Evolutionary conservation across 2,797 vertebrate genomes (phyloP), one percentile per base, ranked within the genome.

Genomic region (Perdix hodgsoniae): DNA sequence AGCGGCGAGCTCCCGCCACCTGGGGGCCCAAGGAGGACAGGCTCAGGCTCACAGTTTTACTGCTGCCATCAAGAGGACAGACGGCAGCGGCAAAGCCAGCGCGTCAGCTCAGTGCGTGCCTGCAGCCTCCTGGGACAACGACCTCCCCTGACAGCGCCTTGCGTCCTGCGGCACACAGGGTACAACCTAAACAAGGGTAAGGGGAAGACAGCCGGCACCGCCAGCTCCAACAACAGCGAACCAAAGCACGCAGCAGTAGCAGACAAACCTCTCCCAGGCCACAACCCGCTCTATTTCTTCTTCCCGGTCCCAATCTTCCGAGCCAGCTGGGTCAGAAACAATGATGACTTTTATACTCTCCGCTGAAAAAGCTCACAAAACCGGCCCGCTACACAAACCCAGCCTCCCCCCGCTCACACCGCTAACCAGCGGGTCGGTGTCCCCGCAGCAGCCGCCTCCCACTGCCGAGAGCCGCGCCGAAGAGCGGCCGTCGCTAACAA

Each of bases 261-360:
- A 56, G n/a, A n/a, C 26, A 40, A 72, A 1, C 35, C 23, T 22
- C 61, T 52, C 69, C 39, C 61, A 57, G 13, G 39, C 11, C 50
- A 16, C 24, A 61, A 22, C 18, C 35, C 1, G 1, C 35, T 5
- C 42, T 17, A 2, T 4, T 64, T 1, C 15, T 69, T 54, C 24
- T 15, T 44, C 66, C 44, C 67, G 24, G 44, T 57, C 35, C 27
- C 4, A 13, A 6, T 10, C 16, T 33, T 21, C 29, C n/a, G 9
- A 70, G 40, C 12, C 47, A 54, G 37, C 0, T 1, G 15, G 61
- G 31, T 59, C 0, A 9, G 23, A 72, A 91, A 75, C 13, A 67
- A 40, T 2, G 10, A 65, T 1, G 1, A 70, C 29, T 61, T 74
- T 35, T 14, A 17, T 1, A 5, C 0, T 57, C 8, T 26, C 27